A percentile compares a stretch with the other conserved stretches of the same genome.
These are phyloP conservation scores for Ephestia elutella DNA, from an alignment of 1,140 invertebrate species.

Conservation along the genomic window DNA sequence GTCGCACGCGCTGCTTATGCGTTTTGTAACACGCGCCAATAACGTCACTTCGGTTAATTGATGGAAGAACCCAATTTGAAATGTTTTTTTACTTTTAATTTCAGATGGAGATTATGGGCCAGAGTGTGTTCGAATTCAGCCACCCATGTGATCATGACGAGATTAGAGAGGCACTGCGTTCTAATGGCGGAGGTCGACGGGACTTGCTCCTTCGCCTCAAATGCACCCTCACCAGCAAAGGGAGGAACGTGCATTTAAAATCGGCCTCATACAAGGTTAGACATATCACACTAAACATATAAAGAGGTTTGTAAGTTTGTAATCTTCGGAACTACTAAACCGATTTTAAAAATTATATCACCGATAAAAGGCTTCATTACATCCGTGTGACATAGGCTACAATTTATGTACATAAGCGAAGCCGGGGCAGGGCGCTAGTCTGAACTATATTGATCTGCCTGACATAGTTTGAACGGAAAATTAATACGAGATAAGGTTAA, in stretches of 20 bases:
- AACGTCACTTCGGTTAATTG: constrained; percentile 5
- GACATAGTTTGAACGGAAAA: not conserved
- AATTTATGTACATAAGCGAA: too few species aligned
- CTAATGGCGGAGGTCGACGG: constrained; percentile 47
- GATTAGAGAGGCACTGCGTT: constrained; percentile 86
- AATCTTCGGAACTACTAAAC: too few species aligned
- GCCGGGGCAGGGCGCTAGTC: too few species aligned
- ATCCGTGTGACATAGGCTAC: too few species aligned
- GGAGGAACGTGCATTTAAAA: constrained; percentile 92
- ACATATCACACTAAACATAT: too few species aligned
- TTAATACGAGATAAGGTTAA: not conserved
- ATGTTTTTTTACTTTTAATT: constrained; percentile 34
- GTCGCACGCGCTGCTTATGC: constrained; percentile 3
- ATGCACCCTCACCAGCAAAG: constrained; percentile 92
- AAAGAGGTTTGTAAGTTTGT: too few species aligned
- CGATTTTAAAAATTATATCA: too few species aligned
- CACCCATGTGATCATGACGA: constrained; percentile 97
- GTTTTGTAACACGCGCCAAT: not conserved
- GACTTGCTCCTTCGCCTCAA: constrained; percentile 89
- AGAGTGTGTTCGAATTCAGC: constrained; percentile 93
- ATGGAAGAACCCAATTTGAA: constrained; percentile 15
- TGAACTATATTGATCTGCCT: not conserved
- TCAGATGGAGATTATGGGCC: constrained; percentile 94
- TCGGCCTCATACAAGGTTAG: constrained; percentile 93
- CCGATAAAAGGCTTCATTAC: too few species aligned